A percentile compares a stretch with the other conserved stretches of the same genome.
phyloP scores from a whole-genome alignment of 2,113 vertebrate genomes.

The Xenopus borealis region DNA sequence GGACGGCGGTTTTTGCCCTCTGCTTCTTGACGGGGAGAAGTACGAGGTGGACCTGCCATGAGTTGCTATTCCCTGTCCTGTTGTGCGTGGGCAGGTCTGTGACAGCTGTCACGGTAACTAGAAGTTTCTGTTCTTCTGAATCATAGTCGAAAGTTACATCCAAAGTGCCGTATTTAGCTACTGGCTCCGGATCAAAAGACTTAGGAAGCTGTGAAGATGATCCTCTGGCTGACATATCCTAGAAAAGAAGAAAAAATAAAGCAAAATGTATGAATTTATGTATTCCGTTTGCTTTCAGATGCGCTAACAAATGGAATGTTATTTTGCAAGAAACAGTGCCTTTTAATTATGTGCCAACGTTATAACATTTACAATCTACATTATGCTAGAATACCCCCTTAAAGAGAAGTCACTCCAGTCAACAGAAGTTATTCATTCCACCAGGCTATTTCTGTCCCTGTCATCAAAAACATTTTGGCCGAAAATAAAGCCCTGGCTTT shows the following conservation, averaged over 20 bases:
- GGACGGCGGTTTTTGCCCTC: constrained; percentile 87
- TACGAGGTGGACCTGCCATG: constrained; percentile 96
- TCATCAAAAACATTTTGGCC: no score
- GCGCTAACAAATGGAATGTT: constrained; percentile 2
- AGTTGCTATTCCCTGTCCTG: constrained; percentile 82
- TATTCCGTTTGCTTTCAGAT: constrained; percentile 28
- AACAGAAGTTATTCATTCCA: no score
- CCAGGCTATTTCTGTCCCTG: no score
- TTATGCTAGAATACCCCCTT: not conserved
- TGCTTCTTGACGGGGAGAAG: constrained; percentile 95
- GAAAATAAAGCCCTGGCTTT: no score
- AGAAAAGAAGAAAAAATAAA: constrained; percentile 45
- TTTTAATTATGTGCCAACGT: not conserved
- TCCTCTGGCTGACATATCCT: constrained; percentile 89
- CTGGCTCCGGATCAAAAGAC: constrained; percentile 87
- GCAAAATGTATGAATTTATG: constrained; percentile 50
- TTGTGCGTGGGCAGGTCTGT: constrained; percentile 86
- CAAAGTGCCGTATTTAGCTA: constrained; percentile 88
- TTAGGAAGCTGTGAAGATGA: constrained; percentile 87
- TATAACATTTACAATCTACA: no score
- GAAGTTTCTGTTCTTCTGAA: constrained; percentile 87
- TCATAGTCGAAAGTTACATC: constrained; percentile 93
- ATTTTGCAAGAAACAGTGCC: not conserved
- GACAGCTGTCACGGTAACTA: constrained; percentile 88
- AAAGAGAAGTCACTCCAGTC: no score